Base-by-base conservation (phyloP, 2,113 vertebrate genomes). In the Speoplatyrhinus poulsoni region DNA sequence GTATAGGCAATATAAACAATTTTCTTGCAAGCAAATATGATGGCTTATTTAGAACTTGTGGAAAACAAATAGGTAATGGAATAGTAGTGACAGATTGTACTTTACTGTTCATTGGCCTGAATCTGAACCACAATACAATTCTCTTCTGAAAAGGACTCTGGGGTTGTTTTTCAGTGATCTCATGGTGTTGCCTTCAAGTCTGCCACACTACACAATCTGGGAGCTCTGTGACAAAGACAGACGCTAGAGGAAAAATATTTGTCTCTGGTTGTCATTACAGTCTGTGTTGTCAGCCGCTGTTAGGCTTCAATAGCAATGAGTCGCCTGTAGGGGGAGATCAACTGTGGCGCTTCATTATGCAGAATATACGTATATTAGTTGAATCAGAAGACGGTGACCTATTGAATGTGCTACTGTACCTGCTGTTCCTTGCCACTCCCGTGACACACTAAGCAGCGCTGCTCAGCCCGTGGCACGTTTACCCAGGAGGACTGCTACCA, bases 101-200 rank as follows among this genome's bases (percentile, higher is more conserved):
- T 82, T 83, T 58, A 15, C 69, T 62, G 85, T 77, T 86, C 82
- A 75, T 52, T 79, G 77, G 62, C 15, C 66, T 79, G 81, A 62
- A 79, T 80, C 82, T 72, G 49, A 67, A 62, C 59, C 58, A 64
- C 46, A 69, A 65, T 12, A 54, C 48, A 73, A n/a, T 36, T 53
- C 15, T 76, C 77, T 70, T 73, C 41, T 60, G 72, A 46, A 79
- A 41, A 67, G 16, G 13, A 1, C 19, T 69, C 72, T 57, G 57
- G 56, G 33, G 69, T 54, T 15, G 7, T 61, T 65, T 32, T 36
- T 71, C 60, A 59, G 13, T n/a, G 53, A 16, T 11, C 50, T 8
- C 49, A n/a, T 8, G 8, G 15, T 3, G 4, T 15, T 70, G 73
- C 70, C 65, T 70, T 56, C 62, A 46, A 55, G 49, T 26, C 73